Conservation (phyloP, 2,113 vertebrate genomes). For the Anolis sagrei region DNA sequence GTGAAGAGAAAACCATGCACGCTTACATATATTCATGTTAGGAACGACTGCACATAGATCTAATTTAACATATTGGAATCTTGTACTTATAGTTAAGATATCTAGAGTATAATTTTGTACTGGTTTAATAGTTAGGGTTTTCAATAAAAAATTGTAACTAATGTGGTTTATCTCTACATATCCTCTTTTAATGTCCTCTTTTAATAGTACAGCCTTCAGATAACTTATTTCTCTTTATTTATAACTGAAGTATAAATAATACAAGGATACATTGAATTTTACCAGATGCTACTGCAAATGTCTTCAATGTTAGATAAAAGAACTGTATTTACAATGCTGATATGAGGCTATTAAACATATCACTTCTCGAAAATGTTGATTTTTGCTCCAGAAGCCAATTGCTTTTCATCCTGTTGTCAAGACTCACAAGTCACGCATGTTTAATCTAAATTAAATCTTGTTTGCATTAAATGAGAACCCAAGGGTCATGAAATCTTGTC, state of each 20-base stretch:
- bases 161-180: not conserved
- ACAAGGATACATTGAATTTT: too few species aligned
- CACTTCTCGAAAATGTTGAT: not conserved
- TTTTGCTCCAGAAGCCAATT: not conserved
- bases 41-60: not conserved
- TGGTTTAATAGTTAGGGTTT: not conserved
- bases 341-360: not conserved
- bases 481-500: not conserved
- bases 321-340: not conserved
- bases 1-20: not conserved
- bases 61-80: not conserved
- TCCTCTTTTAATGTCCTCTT: not conserved
- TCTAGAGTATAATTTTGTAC: not conserved
- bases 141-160: not conserved
- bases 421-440: not conserved
- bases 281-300: not conserved
- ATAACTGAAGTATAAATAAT: not conserved
- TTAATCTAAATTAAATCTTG: conserved; percentile 18
- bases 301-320: not conserved
- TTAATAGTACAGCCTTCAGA: not conserved
- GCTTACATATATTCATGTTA: not conserved
- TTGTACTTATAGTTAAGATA: not conserved
- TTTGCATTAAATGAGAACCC: not conserved
- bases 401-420: not conserved
- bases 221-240: not conserved